phyloP scores from a whole-genome alignment of 2,797 vertebrate genomes.

The Enteromius anoplus region DNA sequence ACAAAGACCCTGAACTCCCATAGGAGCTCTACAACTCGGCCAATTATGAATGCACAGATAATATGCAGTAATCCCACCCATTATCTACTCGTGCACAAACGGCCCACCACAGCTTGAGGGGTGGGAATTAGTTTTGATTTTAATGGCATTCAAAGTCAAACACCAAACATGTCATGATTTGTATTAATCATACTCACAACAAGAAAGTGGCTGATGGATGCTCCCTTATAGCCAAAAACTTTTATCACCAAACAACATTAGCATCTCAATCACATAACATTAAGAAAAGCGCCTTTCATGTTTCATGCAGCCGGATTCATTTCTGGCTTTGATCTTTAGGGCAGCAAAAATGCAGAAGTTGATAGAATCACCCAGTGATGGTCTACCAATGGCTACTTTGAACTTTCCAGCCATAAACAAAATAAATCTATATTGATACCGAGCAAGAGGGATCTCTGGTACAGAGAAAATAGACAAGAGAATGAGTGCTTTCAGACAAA shows the following conservation, averaged over 20 bases:
- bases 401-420: conserved; percentile 54
- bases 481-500: conserved; percentile 29
- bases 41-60: conserved; percentile 46
- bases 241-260: not conserved
- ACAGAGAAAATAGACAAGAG: conserved; percentile 12
- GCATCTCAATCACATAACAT: not conserved
- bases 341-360: not conserved
- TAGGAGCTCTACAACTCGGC: conserved; percentile 32
- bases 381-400: conserved; percentile 46
- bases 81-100: conserved; percentile 42
- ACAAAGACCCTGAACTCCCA: conserved; percentile 46
- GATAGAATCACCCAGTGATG: conserved; percentile 43
- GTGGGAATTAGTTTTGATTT: conserved; percentile 30
- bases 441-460: conserved; percentile 9
- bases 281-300: not conserved
- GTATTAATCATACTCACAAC: conserved; percentile 5
- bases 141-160: conserved; percentile 19
- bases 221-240: not conserved
- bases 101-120: conserved; percentile 28
- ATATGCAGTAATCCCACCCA: conserved; percentile 36
- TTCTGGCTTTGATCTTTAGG: conserved; percentile 38
- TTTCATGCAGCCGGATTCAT: not conserved
- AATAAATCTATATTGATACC: conserved; percentile 49
- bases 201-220: not conserved
- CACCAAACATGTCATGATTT: conserved; percentile 1